Conservation (phyloP, 2,888 invertebrate genomes). For the Dryocosmus kuriphilus region DNA sequence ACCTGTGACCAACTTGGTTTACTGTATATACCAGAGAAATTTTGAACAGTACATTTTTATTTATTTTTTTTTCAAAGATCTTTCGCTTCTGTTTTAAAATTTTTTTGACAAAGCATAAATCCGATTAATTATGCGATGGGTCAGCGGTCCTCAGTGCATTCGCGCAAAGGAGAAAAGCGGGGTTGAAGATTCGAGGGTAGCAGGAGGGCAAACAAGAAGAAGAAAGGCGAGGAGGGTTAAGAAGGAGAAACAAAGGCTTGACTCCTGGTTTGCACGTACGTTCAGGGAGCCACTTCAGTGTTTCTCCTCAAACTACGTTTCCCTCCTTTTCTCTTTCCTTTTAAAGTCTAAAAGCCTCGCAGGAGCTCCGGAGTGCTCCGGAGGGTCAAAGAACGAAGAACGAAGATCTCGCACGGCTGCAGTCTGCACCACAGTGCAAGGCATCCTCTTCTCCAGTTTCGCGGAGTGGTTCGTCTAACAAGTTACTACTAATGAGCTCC, state of each 20-base stretch:
- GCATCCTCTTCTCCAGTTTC: constrained; percentile 58
- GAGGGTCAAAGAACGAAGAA: constrained; percentile 43
- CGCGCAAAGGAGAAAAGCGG: constrained; percentile 42
- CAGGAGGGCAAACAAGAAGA: constrained; percentile 42
- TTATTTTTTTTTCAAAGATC: not conserved
- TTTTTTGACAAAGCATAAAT: not conserved
- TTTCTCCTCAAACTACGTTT: constrained; percentile 45
- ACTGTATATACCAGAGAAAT: too few relatives aligned
- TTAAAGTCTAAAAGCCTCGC: not conserved
- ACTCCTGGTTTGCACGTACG: constrained; percentile 41
- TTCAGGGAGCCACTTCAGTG: constrained; percentile 30
- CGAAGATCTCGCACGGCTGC: constrained; percentile 46
- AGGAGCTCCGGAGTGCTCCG: constrained; percentile 38
- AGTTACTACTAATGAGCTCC: constrained; percentile 65
- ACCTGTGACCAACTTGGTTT: too few relatives aligned
- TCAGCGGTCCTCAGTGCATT: constrained; percentile 3
- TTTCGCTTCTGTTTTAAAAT: not conserved
- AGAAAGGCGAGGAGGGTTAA: constrained; percentile 53
- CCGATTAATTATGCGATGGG: constrained; percentile 25
- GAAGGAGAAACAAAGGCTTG: constrained; percentile 26
- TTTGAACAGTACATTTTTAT: not conserved
- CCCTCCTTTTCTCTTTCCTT: not conserved
- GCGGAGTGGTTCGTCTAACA: constrained; percentile 62
- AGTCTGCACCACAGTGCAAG: constrained; percentile 21
- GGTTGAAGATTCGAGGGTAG: constrained; percentile 41